Percentiles rank a stretch among this genome's conserved stretches.
Conservation (phyloP, 2,797 vertebrate species). For the Knipowitschia caucasica region DNA sequence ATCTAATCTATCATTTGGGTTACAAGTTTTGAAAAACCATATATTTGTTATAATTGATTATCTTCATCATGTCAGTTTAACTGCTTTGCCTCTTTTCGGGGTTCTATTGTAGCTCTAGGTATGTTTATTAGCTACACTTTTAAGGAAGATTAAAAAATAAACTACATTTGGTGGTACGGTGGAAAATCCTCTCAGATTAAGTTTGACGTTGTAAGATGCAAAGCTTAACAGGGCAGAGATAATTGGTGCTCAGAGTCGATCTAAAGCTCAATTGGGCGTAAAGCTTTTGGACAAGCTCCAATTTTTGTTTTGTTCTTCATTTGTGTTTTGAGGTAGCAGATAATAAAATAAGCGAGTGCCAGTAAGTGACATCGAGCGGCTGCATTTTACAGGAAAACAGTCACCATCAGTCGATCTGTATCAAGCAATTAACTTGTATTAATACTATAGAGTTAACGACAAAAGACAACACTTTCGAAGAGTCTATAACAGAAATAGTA, state of each 20-base stretch:
- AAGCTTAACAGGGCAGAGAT: neutral
- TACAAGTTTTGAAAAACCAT: too few relatives aligned
- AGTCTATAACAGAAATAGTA: too few relatives aligned
- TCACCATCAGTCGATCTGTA: too few relatives aligned
- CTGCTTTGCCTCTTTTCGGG: neutral
- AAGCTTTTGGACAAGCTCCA: neutral
- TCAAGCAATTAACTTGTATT: too few relatives aligned
- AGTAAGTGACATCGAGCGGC: too few relatives aligned
- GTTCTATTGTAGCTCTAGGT: neutral
- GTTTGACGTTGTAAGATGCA: neutral
- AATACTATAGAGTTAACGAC: too few relatives aligned
- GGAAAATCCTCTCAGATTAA: neutral
- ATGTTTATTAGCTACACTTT: neutral
- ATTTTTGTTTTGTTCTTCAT: neutral
- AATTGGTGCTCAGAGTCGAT: neutral
- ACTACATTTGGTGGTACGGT: neutral
- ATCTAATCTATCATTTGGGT: too few relatives aligned
- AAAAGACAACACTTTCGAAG: too few relatives aligned
- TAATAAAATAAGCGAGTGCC: too few relatives aligned
- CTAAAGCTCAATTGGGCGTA: neutral
- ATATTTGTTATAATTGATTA: too few relatives aligned
- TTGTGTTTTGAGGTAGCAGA: neutral
- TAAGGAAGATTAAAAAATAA: neutral
- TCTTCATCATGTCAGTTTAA: too few relatives aligned
- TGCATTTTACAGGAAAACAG: too few relatives aligned